Base-by-base conservation (phyloP, 2,888 invertebrate species). In the Napeogenes sylphis region DNA sequence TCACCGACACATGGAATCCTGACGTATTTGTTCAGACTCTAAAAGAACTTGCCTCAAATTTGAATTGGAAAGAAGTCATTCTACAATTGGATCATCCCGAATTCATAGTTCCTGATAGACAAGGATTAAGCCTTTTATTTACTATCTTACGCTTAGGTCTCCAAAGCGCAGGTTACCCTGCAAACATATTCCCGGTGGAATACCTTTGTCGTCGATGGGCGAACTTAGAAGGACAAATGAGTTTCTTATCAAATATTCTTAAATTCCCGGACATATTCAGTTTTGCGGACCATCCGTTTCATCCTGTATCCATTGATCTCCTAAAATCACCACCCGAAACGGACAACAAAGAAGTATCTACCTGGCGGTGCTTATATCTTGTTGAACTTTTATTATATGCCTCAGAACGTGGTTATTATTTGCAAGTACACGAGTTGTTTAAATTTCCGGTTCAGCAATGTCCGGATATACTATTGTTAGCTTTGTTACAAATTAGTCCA, bases 251-350 rank as follows among this genome's bases (percentile, higher is more conserved):
- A 67, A 94, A 95, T 71, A 95, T 98, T 70, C 86, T 99, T 35
- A 97, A 97, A 80, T 94, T 96, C 85, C 94, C 97, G 0, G 99
- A 99, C 80, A 93, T 99, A 70, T 98, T 99, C 84, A 97, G 97
- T 78, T 96, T 99, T 80, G 96, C 97, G 42, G 98, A 99, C 81
- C 95, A 96, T 83, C 95, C 96, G 0, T 97, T 95, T 80, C 95
- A 95, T 74, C 93, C 96, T 3, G 97, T 98, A 2, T 93, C 95
- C 2, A 94, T 97, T 55, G 98, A 98, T 75, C 93, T 97, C 69
- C 85, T 99, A 47, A 99, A 99, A 89, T 95, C 97, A 12, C 95
- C 96, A 5, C 99, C 99, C 0, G 99, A 99, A 88, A 95, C 95
- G 33, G 98, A 98, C 74, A 97, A 97, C 81, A 97, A 98, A 82